phyloP scores from a whole-genome alignment of 2,888 invertebrate genomes.

The Apamea sordens region DNA sequence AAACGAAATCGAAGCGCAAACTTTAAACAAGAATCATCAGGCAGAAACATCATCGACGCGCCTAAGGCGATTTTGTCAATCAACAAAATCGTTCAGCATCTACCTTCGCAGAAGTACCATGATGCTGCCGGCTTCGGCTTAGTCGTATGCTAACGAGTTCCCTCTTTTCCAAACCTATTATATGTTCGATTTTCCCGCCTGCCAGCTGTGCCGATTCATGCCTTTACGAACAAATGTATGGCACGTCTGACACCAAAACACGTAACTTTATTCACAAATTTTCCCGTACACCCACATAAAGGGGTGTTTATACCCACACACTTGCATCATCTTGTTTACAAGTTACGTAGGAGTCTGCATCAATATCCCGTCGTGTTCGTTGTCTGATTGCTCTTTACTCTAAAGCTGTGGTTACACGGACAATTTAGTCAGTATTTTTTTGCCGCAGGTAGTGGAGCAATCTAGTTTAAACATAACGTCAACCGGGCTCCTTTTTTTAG shows the following conservation, averaged over 20 bases:
- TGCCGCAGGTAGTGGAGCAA: neutral
- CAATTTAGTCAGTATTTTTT: neutral
- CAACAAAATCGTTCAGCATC: neutral
- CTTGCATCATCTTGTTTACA: conserved; percentile 35
- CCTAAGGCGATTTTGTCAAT: too few species aligned
- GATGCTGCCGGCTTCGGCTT: neutral
- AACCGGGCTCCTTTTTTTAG: too few species aligned
- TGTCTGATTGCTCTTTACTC: conserved; percentile 55
- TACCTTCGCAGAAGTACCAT: neutral
- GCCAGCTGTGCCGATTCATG: neutral
- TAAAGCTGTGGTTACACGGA: conserved; percentile 22
- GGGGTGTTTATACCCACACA: conserved; percentile 33
- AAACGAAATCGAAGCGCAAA: too few species aligned
- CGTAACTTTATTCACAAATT: conserved; percentile 46
- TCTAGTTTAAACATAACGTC: neutral
- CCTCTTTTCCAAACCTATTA: neutral
- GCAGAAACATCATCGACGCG: too few species aligned
- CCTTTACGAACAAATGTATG: neutral
- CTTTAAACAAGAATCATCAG: too few species aligned
- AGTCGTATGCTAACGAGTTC: neutral
- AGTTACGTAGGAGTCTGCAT: conserved; percentile 51
- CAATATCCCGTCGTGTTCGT: conserved; percentile 58
- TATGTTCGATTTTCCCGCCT: neutral
- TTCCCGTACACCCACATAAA: conserved; percentile 25
- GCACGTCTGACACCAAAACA: conserved; percentile 6